These are phyloP conservation scores for Azorinus chamasolen DNA, from an alignment of 2,888 invertebrate species.

Conservation along the genomic window DNA sequence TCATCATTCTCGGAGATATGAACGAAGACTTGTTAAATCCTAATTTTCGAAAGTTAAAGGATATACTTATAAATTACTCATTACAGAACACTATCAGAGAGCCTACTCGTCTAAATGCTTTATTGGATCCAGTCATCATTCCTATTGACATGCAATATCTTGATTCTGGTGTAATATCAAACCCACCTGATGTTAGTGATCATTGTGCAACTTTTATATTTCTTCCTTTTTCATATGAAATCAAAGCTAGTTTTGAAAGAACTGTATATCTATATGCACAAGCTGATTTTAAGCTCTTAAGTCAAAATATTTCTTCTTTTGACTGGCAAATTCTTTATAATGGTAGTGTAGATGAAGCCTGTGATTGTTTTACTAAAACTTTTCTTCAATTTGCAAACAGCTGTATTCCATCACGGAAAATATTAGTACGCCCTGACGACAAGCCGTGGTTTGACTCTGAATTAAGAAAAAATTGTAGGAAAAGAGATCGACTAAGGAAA, in stretches of 20 bases:
- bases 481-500: background rate
- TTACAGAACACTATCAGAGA: background rate
- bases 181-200: background rate
- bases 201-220: background rate
- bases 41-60: background rate
- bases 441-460: background rate
- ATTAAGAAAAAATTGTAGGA: background rate
- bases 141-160: conserved; percentile 1
- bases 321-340: background rate
- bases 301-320: background rate
- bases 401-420: background rate
- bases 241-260: conserved; percentile 1
- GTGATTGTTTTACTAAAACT: background rate
- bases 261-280: background rate
- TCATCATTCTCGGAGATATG: background rate
- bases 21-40: conserved; percentile 4
- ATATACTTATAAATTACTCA: background rate
- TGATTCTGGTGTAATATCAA: conserved; percentile 1
- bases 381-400: background rate
- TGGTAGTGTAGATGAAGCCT: background rate
- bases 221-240: background rate
- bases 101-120: conserved; percentile 1
- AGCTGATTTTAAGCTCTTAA: background rate
- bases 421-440: background rate
- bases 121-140: background rate